Percentiles rank a stretch among this genome's conserved stretches.
Conservation (phyloP, 2,113 vertebrate species). For the Pipa parva region DNA sequence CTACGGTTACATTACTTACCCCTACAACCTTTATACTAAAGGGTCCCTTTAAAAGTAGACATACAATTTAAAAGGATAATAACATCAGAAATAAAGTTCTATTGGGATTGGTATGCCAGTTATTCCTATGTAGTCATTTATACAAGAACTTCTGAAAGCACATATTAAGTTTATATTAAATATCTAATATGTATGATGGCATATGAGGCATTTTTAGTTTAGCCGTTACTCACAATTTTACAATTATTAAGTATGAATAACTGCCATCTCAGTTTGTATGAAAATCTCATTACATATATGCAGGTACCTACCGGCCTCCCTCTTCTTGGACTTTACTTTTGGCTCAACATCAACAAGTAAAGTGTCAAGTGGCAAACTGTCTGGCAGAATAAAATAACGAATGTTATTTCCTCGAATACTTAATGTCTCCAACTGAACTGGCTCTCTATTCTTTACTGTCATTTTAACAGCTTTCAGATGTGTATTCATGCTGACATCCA, state of each 20-base stretch:
- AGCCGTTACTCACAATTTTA: background rate
- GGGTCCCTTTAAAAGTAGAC: too few relatives aligned
- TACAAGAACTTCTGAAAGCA: background rate
- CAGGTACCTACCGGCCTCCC: slow-evolving; percentile 90
- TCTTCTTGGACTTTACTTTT: slow-evolving; percentile 97
- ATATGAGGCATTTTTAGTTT: background rate
- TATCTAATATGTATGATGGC: background rate
- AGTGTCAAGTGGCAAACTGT: slow-evolving; percentile 95
- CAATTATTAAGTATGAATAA: background rate
- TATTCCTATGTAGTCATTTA: background rate
- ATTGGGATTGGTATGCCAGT: too few relatives aligned
- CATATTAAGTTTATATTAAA: background rate
- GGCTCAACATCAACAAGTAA: slow-evolving; percentile 95
- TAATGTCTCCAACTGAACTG: slow-evolving; percentile 89
- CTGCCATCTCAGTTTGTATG: background rate
- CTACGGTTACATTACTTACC: too few relatives aligned
- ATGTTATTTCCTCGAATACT: slow-evolving; percentile 98
- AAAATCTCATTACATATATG: too few relatives aligned
- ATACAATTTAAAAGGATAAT: too few relatives aligned
- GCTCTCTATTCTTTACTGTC: slow-evolving; percentile 96
- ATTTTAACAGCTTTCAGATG: slow-evolving; percentile 98
- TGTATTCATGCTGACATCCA: slow-evolving; percentile 97
- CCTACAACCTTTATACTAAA: too few relatives aligned
- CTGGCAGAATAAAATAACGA: slow-evolving; percentile 94
- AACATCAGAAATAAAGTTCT: too few relatives aligned